Base-by-base conservation (phyloP, 2,797 vertebrate species). In the Xenops minutus region DNA sequence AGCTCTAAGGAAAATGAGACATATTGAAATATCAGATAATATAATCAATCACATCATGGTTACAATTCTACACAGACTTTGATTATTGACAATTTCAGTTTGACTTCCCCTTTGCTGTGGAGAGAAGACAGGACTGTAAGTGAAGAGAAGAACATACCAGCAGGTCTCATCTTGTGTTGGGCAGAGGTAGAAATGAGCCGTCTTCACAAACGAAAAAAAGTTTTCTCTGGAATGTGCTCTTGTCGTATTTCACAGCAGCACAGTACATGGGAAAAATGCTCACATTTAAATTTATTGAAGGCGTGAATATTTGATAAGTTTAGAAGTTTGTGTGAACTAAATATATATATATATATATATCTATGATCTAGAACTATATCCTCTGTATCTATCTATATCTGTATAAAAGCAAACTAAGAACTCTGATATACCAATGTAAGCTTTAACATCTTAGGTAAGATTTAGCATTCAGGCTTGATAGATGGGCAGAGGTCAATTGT, bases 181-280 rank as follows among this genome's bases (percentile, higher is more conserved):
- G 30, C 39, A 66, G 43, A 6, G 5, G 6, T 14, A 71, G 30
- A 29, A 77, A 39, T 46, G 10, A 79, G 4, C 9, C 43, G 3
- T 6, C 23, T 51, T 82, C 6, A 17, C 7, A 39, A 0, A 1
- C 5, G 19, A 49, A 63, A 68, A 44, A 5, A 59, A 9, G 2
- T 8, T 36, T 30, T 69, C n/a, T 79, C 3, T 23, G 24, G 12
- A n/a, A 68, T 76, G 2, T 22, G 9, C 5, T 12, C 17, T 39
- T 15, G 20, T 51, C 37, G 26, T 44, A 67, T 76, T 73, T 78
- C 32, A 55, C 17, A 54, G 11, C 7, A 55, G 4, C 43, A 66
- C 9, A 74, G 29, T 10, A 71, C 54, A 46, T 68, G 12, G 18
- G 49, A 23, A 85, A 66, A n/a, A 26, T 68, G 13, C 6, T 62